Percentiles rank a stretch among this genome's conserved stretches.
Conservation (phyloP, 2,113 vertebrate genomes). For the Microtus montanus region DNA sequence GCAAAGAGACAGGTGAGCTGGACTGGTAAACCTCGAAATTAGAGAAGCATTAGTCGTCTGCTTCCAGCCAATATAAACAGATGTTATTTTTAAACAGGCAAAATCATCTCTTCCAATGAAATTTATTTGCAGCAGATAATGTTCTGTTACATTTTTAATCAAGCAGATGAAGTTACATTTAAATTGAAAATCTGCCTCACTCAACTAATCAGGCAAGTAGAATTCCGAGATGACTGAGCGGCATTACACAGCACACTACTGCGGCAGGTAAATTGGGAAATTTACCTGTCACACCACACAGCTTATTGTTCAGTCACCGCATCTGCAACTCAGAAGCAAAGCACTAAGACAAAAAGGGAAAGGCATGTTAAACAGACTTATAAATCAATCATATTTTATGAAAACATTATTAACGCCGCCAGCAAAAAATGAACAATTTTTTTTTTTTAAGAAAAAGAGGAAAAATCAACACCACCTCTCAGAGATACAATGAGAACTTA, state of each 20-base stretch:
- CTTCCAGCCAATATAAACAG: slow-evolving; percentile 89
- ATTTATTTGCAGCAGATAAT: slow-evolving; percentile 91
- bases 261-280: slow-evolving; percentile 85
- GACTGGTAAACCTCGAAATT: slow-evolving; percentile 92
- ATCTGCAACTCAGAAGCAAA: slow-evolving; percentile 80
- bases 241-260: slow-evolving; percentile 80
- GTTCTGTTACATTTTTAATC: slow-evolving; percentile 92
- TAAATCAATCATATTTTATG: slow-evolving; percentile 84
- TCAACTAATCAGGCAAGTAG: slow-evolving; percentile 87
- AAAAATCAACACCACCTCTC: slow-evolving; percentile 66
- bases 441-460: slow-evolving; percentile 36
- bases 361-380: slow-evolving; percentile 81
- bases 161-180: slow-evolving; percentile 90
- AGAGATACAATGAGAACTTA: slow-evolving; percentile 75
- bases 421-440: slow-evolving; percentile 59
- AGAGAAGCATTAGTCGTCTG: slow-evolving; percentile 89
- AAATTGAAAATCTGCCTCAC: slow-evolving; percentile 91
- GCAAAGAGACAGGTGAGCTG: slow-evolving; percentile 90
- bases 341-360: slow-evolving; percentile 84
- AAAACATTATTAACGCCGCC: slow-evolving; percentile 77
- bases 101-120: slow-evolving; percentile 89
- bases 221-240: slow-evolving; percentile 84
- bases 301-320: slow-evolving; percentile 82
- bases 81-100: slow-evolving; percentile 89
- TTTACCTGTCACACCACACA: slow-evolving; percentile 86